These are phyloP conservation scores for Baronia brevicornis DNA, from an alignment of 2,888 invertebrate species.

Conservation along the genomic window DNA sequence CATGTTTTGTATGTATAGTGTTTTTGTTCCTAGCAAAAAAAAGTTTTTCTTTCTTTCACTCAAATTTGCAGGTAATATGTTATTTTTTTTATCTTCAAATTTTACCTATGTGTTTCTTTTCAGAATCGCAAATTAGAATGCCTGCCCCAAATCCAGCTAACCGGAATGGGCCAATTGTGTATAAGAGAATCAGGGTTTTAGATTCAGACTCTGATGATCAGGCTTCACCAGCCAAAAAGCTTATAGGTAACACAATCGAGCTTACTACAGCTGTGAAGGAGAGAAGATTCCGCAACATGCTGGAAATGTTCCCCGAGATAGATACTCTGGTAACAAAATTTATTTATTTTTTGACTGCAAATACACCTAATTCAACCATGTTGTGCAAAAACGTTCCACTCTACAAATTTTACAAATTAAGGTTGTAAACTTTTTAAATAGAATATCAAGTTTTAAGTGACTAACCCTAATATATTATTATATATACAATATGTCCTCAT, in stretches of 20 bases:
- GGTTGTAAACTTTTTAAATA: no score
- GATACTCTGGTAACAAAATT: slow-evolving; percentile 69
- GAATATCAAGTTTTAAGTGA: no score
- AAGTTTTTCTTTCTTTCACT: no score
- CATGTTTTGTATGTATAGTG: not conserved
- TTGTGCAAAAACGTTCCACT: no score
- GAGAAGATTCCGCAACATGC: slow-evolving; percentile 77
- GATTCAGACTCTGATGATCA: slow-evolving; percentile 75
- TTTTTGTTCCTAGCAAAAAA: no score
- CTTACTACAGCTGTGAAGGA: slow-evolving; percentile 70
- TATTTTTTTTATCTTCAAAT: not conserved
- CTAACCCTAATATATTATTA: no score
- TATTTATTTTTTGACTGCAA: no score
- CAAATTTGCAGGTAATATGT: not conserved
- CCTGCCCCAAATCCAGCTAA: slow-evolving; percentile 41
- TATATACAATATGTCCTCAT: no score
- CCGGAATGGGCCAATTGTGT: slow-evolving; percentile 43
- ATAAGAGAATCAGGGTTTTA: slow-evolving; percentile 57
- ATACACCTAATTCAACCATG: no score
- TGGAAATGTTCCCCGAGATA: slow-evolving; percentile 77
- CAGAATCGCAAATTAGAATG: slow-evolving; percentile 47
- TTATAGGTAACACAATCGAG: slow-evolving; percentile 27
- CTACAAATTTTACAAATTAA: no score
- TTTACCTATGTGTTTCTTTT: slow-evolving; percentile 4
- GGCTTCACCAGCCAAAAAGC: slow-evolving; percentile 44